Conservation (phyloP, 2,797 vertebrate genomes). For the Brachyrhaphis roseni region DNA sequence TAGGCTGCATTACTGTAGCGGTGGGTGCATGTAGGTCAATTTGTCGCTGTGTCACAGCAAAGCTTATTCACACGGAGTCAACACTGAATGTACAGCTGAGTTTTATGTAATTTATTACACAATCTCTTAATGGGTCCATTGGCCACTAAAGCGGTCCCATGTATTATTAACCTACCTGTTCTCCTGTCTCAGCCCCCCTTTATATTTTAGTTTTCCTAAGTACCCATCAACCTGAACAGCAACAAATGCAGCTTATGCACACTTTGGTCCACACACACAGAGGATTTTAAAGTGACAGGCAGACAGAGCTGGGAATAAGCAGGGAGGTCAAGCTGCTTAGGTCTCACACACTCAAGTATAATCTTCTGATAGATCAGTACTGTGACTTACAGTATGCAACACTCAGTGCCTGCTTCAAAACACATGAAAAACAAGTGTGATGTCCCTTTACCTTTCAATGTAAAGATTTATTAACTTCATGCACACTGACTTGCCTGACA, state of each 20-base stretch:
- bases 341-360: conserved; percentile 36
- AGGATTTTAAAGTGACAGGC: conserved; percentile 21
- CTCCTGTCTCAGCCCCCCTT: conserved; percentile 40
- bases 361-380: conserved; percentile 41
- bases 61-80: not conserved
- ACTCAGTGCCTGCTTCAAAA: conserved; percentile 4
- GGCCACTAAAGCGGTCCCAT: conserved; percentile 67
- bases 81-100: not conserved
- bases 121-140: conserved; percentile 41
- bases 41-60: not conserved
- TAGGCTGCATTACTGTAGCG: not conserved
- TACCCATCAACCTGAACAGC: conserved; percentile 36
- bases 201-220: conserved; percentile 33
- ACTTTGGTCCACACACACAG: conserved; percentile 39
- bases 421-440: not conserved
- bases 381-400: conserved; percentile 22
- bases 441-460: not conserved
- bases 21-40: not conserved
- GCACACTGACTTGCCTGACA: not conserved
- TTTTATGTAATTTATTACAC: conserved; percentile 3
- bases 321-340: conserved; percentile 54
- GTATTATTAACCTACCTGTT: conserved; percentile 70
- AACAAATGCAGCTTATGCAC: conserved; percentile 33
- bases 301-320: conserved; percentile 27
- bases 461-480: not conserved